Base-by-base conservation (phyloP, 2,113 vertebrate species). In the Nipponia nippon region DNA sequence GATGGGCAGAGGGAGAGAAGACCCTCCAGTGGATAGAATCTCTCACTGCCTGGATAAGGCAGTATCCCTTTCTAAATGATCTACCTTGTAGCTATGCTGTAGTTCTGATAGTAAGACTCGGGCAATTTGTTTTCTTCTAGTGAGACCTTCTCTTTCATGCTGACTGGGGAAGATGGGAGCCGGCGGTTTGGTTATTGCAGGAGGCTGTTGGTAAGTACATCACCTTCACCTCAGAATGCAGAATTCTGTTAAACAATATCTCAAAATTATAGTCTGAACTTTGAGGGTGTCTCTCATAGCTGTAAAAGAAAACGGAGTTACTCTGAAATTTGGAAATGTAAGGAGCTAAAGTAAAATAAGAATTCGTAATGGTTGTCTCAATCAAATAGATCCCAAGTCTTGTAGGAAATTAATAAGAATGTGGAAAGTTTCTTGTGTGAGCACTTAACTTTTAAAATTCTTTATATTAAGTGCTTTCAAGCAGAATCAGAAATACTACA, bases 61-160 rank as follows among this genome's bases (percentile, higher is more conserved):
- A 62, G 16, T 72, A 29, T 53, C 26, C 70, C 32, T 77, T 88
- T 63, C 76, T 61, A 49, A 59, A 80, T 50, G 21, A 69, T 18
- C 11, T 83, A 3, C 29, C 70, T 75, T 2, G 1, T 38, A 62
- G 73, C 44, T 78, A 7, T 69, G 49, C 36, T 73, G 30, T 32
- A 53, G 34, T 81, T 87, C 59, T 94, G 55, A 25, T 34, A 16
- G 36, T 26, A 76, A 93, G 38, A 62, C 88, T 38, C 67, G 52
- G 52, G 36, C 40, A 61, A 80, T 93, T 70, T 78, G 0, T 61
- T 97, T 96, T 97, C 38, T 98, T 96, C 52, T 98, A 99, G 99
- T 88, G 99, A 99, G 97, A 99, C 99, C 66, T 99, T 99, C 98
- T 99, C 99, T 93, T 99, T 99, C 97, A 99, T 99, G 99, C 98